Evolutionary conservation across 2,888 invertebrate species (phyloP).

Genomic region (Ennomos quercinarius): DNA sequence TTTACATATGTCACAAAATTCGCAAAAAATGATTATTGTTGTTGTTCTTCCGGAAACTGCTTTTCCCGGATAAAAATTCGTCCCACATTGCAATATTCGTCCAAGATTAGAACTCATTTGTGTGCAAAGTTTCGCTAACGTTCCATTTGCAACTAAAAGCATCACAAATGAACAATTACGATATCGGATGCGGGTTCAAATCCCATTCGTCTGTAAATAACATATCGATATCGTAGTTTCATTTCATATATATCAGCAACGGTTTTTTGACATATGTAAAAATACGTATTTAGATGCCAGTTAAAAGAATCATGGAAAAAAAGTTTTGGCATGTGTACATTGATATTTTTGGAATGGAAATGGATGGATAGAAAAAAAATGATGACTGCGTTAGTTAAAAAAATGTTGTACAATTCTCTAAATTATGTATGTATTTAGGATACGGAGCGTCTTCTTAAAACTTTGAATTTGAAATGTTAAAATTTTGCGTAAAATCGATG

Average conservation of each 20-base stretch:
- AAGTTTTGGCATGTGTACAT: conserved; percentile 5
- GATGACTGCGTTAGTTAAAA: conserved; percentile 22
- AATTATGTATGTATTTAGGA: conserved; percentile 28
- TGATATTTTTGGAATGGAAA: conserved; percentile 25
- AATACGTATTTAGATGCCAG: conserved; percentile 1
- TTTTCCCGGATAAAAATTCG: too few species aligned
- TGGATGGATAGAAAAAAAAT: conserved; percentile 4
- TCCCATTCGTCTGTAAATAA: too few species aligned
- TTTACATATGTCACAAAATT: too few species aligned
- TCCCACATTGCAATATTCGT: too few species aligned
- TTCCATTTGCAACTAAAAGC: too few species aligned
- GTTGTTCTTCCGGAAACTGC: too few species aligned
- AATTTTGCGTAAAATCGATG: conserved; percentile 36
- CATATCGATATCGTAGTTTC: neutral
- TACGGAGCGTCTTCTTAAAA: conserved; percentile 18
- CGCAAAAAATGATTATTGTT: too few species aligned
- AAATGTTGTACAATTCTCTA: conserved; percentile 27
- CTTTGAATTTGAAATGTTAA: conserved; percentile 25
- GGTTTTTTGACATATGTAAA: neutral
- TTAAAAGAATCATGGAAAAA: neutral
- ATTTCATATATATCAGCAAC: neutral
- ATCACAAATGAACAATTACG: too few species aligned
- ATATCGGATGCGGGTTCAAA: too few species aligned
- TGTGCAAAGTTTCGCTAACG: too few species aligned
- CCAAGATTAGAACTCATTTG: too few species aligned